Evolutionary conservation across 2,797 vertebrate species (phyloP), one percentile per base, ranked within the genome.

Genomic region (Takifugu ocellatus): DNA sequence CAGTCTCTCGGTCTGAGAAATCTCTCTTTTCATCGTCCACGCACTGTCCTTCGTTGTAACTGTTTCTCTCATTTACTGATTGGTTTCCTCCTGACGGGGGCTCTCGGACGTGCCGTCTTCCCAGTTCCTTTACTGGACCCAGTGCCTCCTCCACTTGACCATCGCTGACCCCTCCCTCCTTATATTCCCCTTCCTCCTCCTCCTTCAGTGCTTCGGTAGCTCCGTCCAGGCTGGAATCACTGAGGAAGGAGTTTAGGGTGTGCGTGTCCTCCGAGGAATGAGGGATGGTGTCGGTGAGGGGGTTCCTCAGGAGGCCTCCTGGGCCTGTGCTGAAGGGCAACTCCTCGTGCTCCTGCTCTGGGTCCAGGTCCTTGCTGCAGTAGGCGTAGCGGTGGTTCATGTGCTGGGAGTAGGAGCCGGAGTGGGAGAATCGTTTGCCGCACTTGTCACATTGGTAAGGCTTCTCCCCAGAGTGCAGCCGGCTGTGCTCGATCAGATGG

Each of bases 341-440:
- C 15, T 91, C 90, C 25, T 90, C 90, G 0, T 68, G 74, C 49
- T 89, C 86, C 25, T 87, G 88, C 58, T 91, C 89, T 2, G 82
- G 84, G 55, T 92, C 90, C 47, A 88, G 84, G 82, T 92, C 90
- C 49, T 86, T 88, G 75, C 89, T 91, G 84, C 92, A 93, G 85
- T 93, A 93, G 5, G 92, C 91, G 27, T 93, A 93, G 62, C 92
- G 92, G 72, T 93, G 93, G 85, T 94, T 94, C 92, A 94, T 92
- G 84, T 94, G 93, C 81, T 94, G 93, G 2, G 92, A 93, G 85
- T 93, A 94, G 5, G 93, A 94, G 59, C 93, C 93, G 0, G 93
- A 94, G 81, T 94, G 93, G 8, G 93, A 93, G 83, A 94, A 94
- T 50, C 92, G 92, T 36, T 93, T 93, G 64, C 92, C 92, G 5